Evolutionary conservation across 2,113 vertebrate species (phyloP).

Genomic region (Lipotes vexillifer): DNA sequence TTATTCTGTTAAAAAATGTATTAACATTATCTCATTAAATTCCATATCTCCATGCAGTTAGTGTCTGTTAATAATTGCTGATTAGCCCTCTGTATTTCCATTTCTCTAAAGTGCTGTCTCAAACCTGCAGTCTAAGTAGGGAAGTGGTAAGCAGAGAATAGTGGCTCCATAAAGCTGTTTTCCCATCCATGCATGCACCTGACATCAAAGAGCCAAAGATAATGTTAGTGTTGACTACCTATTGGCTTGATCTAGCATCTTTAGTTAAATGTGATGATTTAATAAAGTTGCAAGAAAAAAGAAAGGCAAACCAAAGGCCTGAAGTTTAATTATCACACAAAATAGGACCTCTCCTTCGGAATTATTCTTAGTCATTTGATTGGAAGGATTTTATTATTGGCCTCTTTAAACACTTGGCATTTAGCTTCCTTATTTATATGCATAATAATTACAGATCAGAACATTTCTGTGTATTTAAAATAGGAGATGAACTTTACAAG

Average conservation of each 20-base stretch:
- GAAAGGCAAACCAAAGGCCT: background rate
- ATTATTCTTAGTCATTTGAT: constrained; percentile 34
- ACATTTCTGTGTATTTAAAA: constrained; percentile 18
- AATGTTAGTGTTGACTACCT: background rate
- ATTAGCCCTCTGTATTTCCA: constrained; percentile 15
- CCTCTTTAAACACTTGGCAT: constrained; percentile 4
- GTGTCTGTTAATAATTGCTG: background rate
- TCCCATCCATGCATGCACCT: background rate
- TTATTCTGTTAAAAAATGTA: constrained; percentile 23
- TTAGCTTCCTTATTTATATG: constrained; percentile 40
- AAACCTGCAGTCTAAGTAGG: background rate
- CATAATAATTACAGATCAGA: constrained; percentile 33
- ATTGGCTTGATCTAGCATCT: background rate
- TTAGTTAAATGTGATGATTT: constrained; percentile 18
- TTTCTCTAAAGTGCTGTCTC: background rate
- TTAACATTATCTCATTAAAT: constrained; percentile 44
- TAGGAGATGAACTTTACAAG: background rate
- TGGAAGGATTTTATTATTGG: constrained; percentile 46
- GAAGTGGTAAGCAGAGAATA: background rate
- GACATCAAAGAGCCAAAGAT: background rate
- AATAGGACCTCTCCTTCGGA: background rate
- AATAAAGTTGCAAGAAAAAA: background rate
- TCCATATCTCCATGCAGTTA: background rate
- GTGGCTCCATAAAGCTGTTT: background rate
- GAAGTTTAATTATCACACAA: constrained; percentile 6